Evolutionary conservation across 2,113 vertebrate genomes (phyloP).

Genomic region (Tachysurus fulvidraco): DNA sequence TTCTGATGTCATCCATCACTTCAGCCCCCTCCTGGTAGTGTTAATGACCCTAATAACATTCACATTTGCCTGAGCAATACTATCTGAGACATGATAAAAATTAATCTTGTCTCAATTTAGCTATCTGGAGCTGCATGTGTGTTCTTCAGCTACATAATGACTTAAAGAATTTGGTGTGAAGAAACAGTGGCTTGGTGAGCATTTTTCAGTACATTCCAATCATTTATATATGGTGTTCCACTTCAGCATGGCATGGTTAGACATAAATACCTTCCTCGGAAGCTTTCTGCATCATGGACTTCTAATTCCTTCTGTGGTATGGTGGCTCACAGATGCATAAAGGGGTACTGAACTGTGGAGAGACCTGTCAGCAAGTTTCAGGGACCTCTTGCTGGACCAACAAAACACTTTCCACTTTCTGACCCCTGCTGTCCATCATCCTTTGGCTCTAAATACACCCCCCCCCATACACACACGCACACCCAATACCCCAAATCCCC

Average conservation of each 20-base stretch:
- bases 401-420: conserved; percentile 72
- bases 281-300: conserved; percentile 22
- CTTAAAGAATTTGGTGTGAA: background rate
- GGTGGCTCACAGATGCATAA: conserved; percentile 40
- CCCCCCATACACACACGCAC: background rate
- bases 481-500: background rate
- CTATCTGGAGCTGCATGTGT: conserved; percentile 1
- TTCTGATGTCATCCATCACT: conserved; percentile 56
- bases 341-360: conserved; percentile 62
- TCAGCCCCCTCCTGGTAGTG: conserved; percentile 28
- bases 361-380: conserved; percentile 82
- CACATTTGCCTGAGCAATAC: conserved; percentile 35
- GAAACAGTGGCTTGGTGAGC: background rate
- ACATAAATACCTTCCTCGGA: conserved; percentile 31
- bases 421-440: conserved; percentile 78
- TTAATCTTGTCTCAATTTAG: background rate
- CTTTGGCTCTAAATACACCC: conserved; percentile 14
- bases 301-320: conserved; percentile 28
- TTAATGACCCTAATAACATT: conserved; percentile 62
- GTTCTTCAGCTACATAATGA: conserved; percentile 1
- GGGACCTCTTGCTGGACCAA: conserved; percentile 57
- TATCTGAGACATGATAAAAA: conserved; percentile 24
- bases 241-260: conserved; percentile 14
- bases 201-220: background rate
- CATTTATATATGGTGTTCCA: background rate